A percentile compares a stretch with the other conserved stretches of the same genome.
Conservation (phyloP, 2,888 invertebrate species). For the Torymus aiolomorphi region DNA sequence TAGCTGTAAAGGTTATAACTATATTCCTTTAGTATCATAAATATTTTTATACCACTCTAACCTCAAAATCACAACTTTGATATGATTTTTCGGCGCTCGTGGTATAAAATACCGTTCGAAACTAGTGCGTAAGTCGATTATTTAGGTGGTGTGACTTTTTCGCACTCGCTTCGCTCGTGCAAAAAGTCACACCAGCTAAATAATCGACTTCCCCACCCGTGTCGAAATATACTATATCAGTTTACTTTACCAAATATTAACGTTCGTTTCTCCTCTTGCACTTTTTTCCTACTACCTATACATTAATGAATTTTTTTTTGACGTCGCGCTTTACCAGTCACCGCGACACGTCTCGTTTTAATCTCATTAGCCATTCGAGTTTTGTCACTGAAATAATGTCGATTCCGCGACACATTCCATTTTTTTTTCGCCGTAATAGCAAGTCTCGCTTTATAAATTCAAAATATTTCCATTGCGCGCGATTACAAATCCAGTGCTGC, state of each 20-base stretch:
- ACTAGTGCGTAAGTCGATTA: too few species aligned
- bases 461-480: constrained; percentile 9
- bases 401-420: too few species aligned
- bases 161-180: too few species aligned
- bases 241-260: constrained; percentile 4
- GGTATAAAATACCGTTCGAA: too few species aligned
- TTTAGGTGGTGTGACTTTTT: too few species aligned
- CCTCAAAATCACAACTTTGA: too few species aligned
- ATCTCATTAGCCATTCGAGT: neutral
- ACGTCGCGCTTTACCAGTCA: neutral
- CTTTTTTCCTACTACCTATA: neutral
- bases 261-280: constrained; percentile 3
- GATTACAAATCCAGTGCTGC: neutral
- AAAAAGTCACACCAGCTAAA: too few species aligned
- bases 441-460: neutral
- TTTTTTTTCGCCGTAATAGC: neutral
- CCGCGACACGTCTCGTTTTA: neutral
- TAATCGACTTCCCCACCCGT: too few species aligned
- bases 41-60: too few species aligned
- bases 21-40: constrained; percentile 35
- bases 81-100: too few species aligned
- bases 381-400: neutral
- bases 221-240: too few species aligned
- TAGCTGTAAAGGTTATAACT: constrained; percentile 7
- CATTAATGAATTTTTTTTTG: neutral